Percentiles rank a stretch among this genome's conserved stretches.
These are phyloP conservation scores for Drosophila baimaii DNA, from an alignment of 1,140 invertebrate genomes.

Conservation along the genomic window DNA sequence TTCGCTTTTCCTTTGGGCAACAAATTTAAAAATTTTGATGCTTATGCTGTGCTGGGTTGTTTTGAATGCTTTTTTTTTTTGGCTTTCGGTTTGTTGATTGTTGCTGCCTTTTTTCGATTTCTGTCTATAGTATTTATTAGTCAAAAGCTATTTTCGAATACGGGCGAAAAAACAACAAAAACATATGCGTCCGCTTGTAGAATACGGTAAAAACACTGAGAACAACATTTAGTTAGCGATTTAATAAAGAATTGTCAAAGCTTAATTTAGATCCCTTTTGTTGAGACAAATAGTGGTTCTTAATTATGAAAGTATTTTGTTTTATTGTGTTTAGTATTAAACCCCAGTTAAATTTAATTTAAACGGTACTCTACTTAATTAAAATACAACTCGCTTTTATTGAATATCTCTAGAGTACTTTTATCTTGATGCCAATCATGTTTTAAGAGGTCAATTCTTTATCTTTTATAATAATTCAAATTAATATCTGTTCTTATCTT, in stretches of 20 bases:
- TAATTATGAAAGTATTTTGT: no score
- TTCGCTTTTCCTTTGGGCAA: slow-evolving; percentile 38
- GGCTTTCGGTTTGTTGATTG: slow-evolving; percentile 32
- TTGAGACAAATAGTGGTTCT: no score
- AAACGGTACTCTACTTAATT: no score
- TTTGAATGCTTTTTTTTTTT: slow-evolving; percentile 28
- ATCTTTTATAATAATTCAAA: not conserved
- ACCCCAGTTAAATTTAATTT: no score
- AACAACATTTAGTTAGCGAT: not conserved
- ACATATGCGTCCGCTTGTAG: slow-evolving; percentile 41
- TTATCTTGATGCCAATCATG: not conserved
- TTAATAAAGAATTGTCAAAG: not conserved
- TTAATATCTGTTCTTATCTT: not conserved
- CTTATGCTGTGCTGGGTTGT: slow-evolving; percentile 42
- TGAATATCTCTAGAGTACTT: no score
- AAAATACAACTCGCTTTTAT: no score
- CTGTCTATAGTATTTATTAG: slow-evolving; percentile 83
- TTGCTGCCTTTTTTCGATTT: slow-evolving; percentile 68
- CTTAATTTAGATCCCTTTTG: no score
- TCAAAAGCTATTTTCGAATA: slow-evolving; percentile 82
- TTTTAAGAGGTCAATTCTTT: not conserved
- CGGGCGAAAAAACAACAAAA: slow-evolving; percentile 58
- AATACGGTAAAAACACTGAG: slow-evolving; percentile 4
- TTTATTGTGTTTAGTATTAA: no score
- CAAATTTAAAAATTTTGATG: slow-evolving; percentile 52